Percentiles rank a stretch among this genome's conserved stretches.
Conservation (phyloP, 2,797 vertebrate genomes). For the Danionella dracula region DNA sequence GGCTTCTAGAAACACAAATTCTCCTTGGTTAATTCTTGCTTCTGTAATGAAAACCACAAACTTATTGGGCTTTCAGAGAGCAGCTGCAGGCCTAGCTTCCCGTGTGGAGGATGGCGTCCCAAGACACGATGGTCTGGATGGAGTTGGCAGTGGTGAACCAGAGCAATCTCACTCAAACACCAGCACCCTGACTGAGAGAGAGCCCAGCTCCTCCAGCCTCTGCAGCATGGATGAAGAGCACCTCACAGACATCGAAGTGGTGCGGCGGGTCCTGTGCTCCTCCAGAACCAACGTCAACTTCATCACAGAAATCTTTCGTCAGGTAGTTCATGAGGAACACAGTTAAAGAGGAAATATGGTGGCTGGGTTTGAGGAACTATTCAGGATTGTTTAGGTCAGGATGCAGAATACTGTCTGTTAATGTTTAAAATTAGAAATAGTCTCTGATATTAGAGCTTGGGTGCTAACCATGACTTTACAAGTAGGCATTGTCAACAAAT, state of each 20-base stretch:
- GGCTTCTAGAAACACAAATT: too few species aligned
- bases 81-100: slow-evolving; percentile 88
- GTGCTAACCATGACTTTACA: too few species aligned
- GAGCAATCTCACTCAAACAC: slow-evolving; percentile 98
- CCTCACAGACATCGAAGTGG: slow-evolving; percentile 80
- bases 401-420: too few species aligned
- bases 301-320: slow-evolving; percentile 96
- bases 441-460: too few species aligned
- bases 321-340: slow-evolving; percentile 68
- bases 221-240: slow-evolving; percentile 98
- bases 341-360: not conserved
- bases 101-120: slow-evolving; percentile 67
- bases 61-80: slow-evolving; percentile 71
- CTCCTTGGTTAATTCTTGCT: too few species aligned
- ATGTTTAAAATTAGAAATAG: too few species aligned
- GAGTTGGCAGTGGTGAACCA: slow-evolving; percentile 61
- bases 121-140: slow-evolving; percentile 70
- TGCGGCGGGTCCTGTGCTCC: slow-evolving; percentile 88
- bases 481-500: too few species aligned
- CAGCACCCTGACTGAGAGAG: slow-evolving; percentile 92
- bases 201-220: slow-evolving; percentile 96
- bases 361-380: not conserved
- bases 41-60: not conserved
- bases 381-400: too few species aligned
- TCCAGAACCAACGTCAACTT: slow-evolving; percentile 95